These are phyloP conservation scores for Drosophila melanica DNA, from an alignment of 1,140 invertebrate genomes.

Conservation along the genomic window DNA sequence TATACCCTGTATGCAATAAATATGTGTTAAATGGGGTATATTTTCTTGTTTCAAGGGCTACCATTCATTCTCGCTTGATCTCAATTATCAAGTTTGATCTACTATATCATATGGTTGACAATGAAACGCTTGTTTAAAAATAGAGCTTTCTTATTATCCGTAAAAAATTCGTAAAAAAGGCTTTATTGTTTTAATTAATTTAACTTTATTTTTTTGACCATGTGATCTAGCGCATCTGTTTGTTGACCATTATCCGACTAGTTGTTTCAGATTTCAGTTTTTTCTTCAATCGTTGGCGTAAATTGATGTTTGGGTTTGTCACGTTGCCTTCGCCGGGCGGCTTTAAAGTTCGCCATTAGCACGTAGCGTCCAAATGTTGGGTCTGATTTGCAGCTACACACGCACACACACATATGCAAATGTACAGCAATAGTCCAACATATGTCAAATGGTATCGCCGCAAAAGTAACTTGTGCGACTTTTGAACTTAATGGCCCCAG, in stretches of 20 bases:
- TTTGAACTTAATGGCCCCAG: conserved; percentile 73
- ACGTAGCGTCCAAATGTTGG: conserved; percentile 62
- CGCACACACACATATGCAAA: conserved; percentile 51
- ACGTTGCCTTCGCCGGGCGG: conserved; percentile 47
- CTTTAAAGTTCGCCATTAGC: conserved; percentile 52
- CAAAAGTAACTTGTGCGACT: conserved; percentile 70
- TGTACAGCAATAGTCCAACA: conserved; percentile 50
- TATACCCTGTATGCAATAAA: conserved; percentile 1
- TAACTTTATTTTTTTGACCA: too few relatives aligned
- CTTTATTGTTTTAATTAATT: too few relatives aligned
- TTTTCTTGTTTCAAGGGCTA: not conserved
- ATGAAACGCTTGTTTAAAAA: too few relatives aligned
- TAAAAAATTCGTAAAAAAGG: too few relatives aligned
- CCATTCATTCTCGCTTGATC: too few relatives aligned
- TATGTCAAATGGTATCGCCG: conserved; percentile 62
- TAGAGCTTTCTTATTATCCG: too few relatives aligned
- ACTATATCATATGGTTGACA: not conserved
- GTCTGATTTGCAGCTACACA: conserved; percentile 23
- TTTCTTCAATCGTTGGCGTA: conserved; percentile 32
- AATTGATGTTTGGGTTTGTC: conserved; percentile 65
- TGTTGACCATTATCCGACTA: not conserved
- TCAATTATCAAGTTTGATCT: too few relatives aligned
- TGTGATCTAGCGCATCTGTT: not conserved
- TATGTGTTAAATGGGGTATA: not conserved
- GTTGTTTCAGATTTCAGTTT: conserved; percentile 29